These are phyloP conservation scores for Heliconius eleuchia DNA, from an alignment of 1,140 invertebrate species.

Conservation along the genomic window DNA sequence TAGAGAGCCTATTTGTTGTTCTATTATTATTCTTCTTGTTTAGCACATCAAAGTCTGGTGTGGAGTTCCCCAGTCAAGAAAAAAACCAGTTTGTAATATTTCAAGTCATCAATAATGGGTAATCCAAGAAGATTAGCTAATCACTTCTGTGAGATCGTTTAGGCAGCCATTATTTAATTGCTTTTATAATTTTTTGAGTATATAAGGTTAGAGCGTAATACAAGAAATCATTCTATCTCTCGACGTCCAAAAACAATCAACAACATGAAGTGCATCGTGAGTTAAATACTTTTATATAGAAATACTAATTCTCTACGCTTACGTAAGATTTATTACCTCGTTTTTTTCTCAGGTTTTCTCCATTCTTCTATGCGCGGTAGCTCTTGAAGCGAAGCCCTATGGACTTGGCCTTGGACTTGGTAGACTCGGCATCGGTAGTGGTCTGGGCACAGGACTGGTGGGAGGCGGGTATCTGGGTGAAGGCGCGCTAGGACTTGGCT, in stretches of 20 bases:
- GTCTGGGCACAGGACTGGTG: too few species aligned
- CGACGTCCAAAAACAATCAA: background rate
- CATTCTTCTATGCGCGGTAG: constrained; percentile 18
- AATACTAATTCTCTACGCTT: background rate
- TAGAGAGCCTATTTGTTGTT: too few species aligned
- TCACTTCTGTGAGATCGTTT: background rate
- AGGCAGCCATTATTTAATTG: constrained; percentile 19
- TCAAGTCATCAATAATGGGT: background rate
- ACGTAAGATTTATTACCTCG: background rate
- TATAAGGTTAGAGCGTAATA: constrained; percentile 18
- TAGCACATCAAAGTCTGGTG: too few species aligned
- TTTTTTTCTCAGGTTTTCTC: constrained; percentile 22
- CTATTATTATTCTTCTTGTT: too few species aligned
- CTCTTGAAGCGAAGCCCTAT: constrained; percentile 21
- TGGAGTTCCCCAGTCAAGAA: background rate
- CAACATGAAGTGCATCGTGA: constrained; percentile 41
- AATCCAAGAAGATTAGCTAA: constrained; percentile 4
- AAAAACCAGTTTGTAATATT: background rate
- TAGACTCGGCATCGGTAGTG: background rate
- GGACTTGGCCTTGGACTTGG: background rate
- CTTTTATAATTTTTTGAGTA: background rate
- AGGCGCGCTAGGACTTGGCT: background rate
- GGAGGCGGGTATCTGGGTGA: background rate
- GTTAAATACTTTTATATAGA: background rate
- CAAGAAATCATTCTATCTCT: background rate